Conservation (phyloP, 2,113 vertebrate species). For the Varanus komodoensis region DNA sequence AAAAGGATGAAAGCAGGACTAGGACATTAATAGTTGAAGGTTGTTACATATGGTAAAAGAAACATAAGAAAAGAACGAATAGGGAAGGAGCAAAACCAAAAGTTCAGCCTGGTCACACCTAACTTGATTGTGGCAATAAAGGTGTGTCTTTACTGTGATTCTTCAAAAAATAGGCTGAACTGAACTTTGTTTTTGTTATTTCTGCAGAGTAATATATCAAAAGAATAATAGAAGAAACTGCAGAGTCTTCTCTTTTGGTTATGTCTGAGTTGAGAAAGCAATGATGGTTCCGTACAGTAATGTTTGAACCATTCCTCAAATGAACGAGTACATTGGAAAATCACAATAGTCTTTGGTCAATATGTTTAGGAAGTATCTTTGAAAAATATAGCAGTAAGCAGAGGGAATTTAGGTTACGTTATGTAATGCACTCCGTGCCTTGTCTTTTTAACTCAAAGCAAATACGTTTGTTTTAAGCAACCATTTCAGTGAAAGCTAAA, state of each 20-base stretch:
- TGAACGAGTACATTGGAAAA: not conserved
- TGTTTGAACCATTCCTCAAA: not conserved
- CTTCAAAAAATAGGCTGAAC: constrained; percentile 12
- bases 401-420: not conserved
- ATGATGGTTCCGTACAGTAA: not conserved
- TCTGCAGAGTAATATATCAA: not conserved
- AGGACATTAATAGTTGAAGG: not conserved
- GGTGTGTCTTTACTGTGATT: not conserved
- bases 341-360: not conserved
- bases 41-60: constrained; percentile 22
- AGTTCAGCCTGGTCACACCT: not conserved
- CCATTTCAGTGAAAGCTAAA: constrained; percentile 18
- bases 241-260: not conserved
- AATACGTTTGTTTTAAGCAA: constrained; percentile 29
- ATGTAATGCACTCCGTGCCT: fast-evolving
- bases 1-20: constrained; percentile 24
- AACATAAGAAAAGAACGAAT: fast-evolving
- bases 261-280: not conserved
- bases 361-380: not conserved
- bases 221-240: not conserved
- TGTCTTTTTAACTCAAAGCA: not conserved
- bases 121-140: not conserved
- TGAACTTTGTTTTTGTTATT: fast-evolving
- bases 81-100: not conserved
- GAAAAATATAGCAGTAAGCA: not conserved